These are phyloP conservation scores for Rhingia rostrata DNA, from an alignment of 2,888 invertebrate genomes.

Conservation along the genomic window DNA sequence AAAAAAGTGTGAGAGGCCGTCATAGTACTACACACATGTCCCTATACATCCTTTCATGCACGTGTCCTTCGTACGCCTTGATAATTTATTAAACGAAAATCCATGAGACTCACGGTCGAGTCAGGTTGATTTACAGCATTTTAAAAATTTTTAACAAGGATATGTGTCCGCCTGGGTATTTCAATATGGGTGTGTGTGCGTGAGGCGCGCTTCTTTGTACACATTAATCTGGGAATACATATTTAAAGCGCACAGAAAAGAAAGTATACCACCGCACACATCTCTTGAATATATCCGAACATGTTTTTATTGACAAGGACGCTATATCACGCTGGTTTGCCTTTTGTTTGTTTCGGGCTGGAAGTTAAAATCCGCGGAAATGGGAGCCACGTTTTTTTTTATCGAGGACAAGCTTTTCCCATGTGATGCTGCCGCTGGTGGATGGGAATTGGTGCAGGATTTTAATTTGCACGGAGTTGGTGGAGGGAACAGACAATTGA, in stretches of 20 bases:
- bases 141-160: slow-evolving; percentile 59
- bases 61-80: slow-evolving; percentile 58
- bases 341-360: slow-evolving; percentile 31
- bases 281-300: slow-evolving; percentile 34
- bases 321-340: slow-evolving; percentile 37
- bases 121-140: slow-evolving; percentile 72
- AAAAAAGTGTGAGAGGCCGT: slow-evolving; percentile 3
- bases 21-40: slow-evolving; percentile 20
- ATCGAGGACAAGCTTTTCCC: slow-evolving; percentile 24
- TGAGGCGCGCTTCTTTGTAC: not conserved
- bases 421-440: not conserved
- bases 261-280: slow-evolving; percentile 1
- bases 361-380: slow-evolving; percentile 30
- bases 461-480: slow-evolving; percentile 22
- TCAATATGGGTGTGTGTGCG: not conserved
- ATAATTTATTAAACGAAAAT: slow-evolving; percentile 73
- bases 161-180: slow-evolving; percentile 37
- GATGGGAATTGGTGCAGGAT: not conserved
- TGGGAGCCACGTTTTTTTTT: slow-evolving; percentile 6
- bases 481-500: slow-evolving; percentile 19
- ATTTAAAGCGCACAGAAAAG: slow-evolving; percentile 40
- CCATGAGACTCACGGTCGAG: slow-evolving; percentile 64
- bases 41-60: slow-evolving; percentile 53
- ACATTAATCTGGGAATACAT: slow-evolving; percentile 46
- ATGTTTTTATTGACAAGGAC: slow-evolving; percentile 50